Base-by-base conservation (phyloP, 2,113 vertebrate genomes). In the Bostrychus sinensis region DNA sequence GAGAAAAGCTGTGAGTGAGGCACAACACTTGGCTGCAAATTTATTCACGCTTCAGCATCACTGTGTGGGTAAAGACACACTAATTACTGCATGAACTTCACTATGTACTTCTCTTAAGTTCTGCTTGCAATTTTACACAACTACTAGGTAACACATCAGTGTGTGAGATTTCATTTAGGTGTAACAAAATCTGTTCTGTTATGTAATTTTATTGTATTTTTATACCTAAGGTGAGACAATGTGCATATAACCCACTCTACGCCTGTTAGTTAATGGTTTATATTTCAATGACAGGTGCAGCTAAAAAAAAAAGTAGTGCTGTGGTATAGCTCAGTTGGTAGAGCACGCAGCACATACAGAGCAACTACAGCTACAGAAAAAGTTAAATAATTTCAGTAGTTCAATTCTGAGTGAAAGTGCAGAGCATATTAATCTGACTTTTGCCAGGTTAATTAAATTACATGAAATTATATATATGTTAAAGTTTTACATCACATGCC, bases 1-100 rank as follows among this genome's bases (percentile, higher is more conserved):
- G 65, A 41, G 61, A 64, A 65, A 56, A 80, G 88, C 78, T 84
- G 89, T 88, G 88, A 84, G 84, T 72, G 88, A 89, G 62, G 78
- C 62, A 84, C 70, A 87, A 82, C 56, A 72, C 72, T 76, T 74
- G 66, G 66, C 77, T 83, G 80, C 75, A 87, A 87, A 90, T 82
- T 72, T 79, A 85, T 87, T 88, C 82, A 87, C 86, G 83, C 51
- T 54, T 77, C 74, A 62, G 77, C 48, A 28, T 84, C 83, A 78
- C 64, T 46, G 78, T 83, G 88, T 88, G 84, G 90, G 82, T 86
- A 82, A 88, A 53, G 65, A 85, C 69, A 50, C 78, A 68, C 70
- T 67, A 88, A 86, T 90, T 89, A 83, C 85, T 77, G 22, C 22
- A 80, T 85, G 59, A 57, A 61, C 80, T 86, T 65, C 25, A 60